Base-by-base conservation (phyloP, 1,140 invertebrate genomes). In the Sweltsa coloradensis region DNA sequence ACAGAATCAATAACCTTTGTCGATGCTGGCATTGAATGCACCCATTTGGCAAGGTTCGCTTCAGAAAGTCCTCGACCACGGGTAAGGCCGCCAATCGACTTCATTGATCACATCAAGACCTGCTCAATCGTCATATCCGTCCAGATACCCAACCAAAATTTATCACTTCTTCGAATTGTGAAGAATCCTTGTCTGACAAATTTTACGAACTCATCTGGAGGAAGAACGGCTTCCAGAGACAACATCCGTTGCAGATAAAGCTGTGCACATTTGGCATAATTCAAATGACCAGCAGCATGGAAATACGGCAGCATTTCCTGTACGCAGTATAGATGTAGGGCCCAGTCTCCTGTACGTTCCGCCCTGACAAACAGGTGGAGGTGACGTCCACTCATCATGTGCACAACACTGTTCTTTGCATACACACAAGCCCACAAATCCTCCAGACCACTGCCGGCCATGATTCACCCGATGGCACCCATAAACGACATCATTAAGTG, bases 271-370 rank as follows among this genome's bases (percentile, higher is more conserved):
- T 71, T 73, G 5, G 65, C 61, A 55, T 69, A 69, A 19, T 60
- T 41, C 49, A 63, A 63, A 53, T 71, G 60, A 5, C 60, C 62
- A 42, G 55, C 51, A 22, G 67, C 63, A 48, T 67, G 62, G 47
- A 69, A 66, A 51, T 61, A 67, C 46, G 63, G 65, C 23, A 70
- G 53, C 64, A 71, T 71, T 54, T 53, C 51, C 53, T 52, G 61
- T 25, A 64, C 47, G 34, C 50, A 16, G 34, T 60, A 56, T 26
- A 66, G 57, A 58, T 67, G 63, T 50, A 42, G 6, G 18, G 18
- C 16, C 53, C 52, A 57, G 41, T 60, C 42, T 23, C 56, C 56
- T 14, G 51, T 58, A 44, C 55, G 50, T 48, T 58, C 58, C 23
- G 57, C 51, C 34, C 46, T 41, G 2, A 59, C 49, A 24, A 58